Evolutionary conservation across 2,113 vertebrate species (phyloP), one percentile per base, ranked within the genome.

Genomic region (Rhinichthys klamathensis): DNA sequence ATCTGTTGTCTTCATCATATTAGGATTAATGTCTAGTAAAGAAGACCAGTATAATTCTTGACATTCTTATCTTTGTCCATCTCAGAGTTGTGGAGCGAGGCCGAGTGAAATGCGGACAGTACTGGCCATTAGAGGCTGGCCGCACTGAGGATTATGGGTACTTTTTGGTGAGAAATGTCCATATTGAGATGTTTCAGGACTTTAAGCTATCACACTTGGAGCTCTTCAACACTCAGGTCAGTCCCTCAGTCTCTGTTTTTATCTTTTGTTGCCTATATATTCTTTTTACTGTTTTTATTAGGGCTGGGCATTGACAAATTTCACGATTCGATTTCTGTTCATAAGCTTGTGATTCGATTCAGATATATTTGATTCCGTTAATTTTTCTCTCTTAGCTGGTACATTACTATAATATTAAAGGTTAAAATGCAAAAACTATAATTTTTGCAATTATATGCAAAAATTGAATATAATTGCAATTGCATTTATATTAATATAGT

Each of bases 21-120:
- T 44, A 30, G 54, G 4, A 35, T 78, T 65, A 18, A 56, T 25
- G 32, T 44, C 3, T 16, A 8, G 9, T 38, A 3, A 41, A 79
- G 21, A 41, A n/a, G 30, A 67, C 23, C 23, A 46, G 16, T 51
- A 1, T 49, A 67, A 51, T 3, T 67, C 3, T 18, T 70, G 11
- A 16, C 27, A 63, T 10, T 80, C 25, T 41, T 74, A 8, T 82
- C 60, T 83, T 6, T 72, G 35, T 89, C 4, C 85, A 4, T 87
- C 61, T 88, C 85, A 96, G 95, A 90, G 94, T 95, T 83, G 93
- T 96, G 79, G 95, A 96, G 84, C 92, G 94, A 7, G 94, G 95
- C 0, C 90, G 95, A 60, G 92, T 95, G 25, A 96, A 96, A 86
- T 96, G 95, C 56, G 95, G 95, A 73, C 95, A 96, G 91, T 96